These are phyloP conservation scores for Nomada fucata DNA, from an alignment of 2,888 invertebrate species.

Conservation along the genomic window DNA sequence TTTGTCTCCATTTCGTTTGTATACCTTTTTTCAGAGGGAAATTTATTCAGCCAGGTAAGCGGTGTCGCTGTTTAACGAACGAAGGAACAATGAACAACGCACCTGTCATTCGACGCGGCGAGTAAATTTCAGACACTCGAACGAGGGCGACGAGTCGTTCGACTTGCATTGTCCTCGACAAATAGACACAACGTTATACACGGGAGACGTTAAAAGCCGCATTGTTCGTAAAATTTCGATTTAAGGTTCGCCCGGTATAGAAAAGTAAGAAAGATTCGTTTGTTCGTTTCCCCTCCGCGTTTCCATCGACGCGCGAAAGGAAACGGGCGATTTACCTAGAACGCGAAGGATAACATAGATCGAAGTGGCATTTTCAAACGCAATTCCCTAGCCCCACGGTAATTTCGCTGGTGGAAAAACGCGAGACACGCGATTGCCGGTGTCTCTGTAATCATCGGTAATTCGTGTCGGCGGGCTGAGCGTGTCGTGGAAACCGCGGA, in stretches of 20 bases:
- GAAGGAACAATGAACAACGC: slow-evolving; percentile 42
- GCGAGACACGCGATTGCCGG: neutral
- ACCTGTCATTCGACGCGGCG: slow-evolving; percentile 34
- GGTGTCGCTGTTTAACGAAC: slow-evolving; percentile 39
- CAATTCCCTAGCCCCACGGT: neutral
- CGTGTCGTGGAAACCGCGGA: slow-evolving; percentile 70
- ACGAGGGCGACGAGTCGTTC: neutral
- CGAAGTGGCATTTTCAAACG: neutral
- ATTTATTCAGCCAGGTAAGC: slow-evolving; percentile 17
- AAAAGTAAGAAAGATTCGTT: neutral
- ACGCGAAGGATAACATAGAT: neutral
- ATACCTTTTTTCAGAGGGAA: slow-evolving; percentile 30
- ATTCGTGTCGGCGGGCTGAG: slow-evolving; percentile 45
- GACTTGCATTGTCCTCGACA: neutral
- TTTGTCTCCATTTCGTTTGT: slow-evolving; percentile 33
- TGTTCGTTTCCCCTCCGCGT: neutral
- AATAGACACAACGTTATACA: neutral
- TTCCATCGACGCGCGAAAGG: too few species aligned
- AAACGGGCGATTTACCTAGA: neutral
- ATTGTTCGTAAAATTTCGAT: neutral
- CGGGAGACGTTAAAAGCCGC: neutral
- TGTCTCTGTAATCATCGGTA: slow-evolving; percentile 10
- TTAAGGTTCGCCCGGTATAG: neutral
- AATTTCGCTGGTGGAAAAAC: neutral
- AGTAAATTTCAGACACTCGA: slow-evolving; percentile 20